A percentile compares a stretch with the other conserved stretches of the same genome.
Conservation (phyloP, 2,888 invertebrate genomes). For the Magallana nippona region DNA sequence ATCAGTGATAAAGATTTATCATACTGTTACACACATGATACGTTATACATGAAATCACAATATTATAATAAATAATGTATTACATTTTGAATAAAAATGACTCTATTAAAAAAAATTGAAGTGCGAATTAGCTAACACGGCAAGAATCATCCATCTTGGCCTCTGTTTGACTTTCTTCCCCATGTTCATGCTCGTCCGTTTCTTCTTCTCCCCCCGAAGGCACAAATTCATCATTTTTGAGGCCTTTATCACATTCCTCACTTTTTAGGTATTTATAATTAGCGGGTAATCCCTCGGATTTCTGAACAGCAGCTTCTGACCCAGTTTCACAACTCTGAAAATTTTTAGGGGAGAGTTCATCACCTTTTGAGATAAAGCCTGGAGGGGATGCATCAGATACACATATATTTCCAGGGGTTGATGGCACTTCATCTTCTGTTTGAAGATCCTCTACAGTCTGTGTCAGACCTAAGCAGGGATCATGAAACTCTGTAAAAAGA, state of each 20-base stretch:
- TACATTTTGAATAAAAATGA: too few species aligned
- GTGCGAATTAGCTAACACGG: slow-evolving; percentile 35
- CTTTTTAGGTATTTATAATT: slow-evolving; percentile 18
- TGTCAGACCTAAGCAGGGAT: slow-evolving; percentile 5
- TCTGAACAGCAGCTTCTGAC: background rate
- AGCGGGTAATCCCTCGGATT: slow-evolving; percentile 19
- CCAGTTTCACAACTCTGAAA: background rate
- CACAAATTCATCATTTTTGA: slow-evolving; percentile 11
- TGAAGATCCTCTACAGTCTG: background rate
- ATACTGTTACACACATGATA: too few species aligned
- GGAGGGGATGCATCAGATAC: background rate
- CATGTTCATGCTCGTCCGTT: background rate
- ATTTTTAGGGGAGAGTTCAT: background rate
- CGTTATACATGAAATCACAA: too few species aligned
- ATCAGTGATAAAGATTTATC: too few species aligned
- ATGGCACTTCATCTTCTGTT: background rate
- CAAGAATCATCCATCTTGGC: slow-evolving; percentile 44
- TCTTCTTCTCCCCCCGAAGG: background rate
- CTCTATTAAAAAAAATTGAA: too few species aligned
- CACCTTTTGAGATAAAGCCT: background rate
- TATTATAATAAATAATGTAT: too few species aligned
- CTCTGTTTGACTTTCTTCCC: background rate
- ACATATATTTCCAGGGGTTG: background rate
- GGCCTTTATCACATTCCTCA: slow-evolving; percentile 5
- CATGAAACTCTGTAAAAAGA: slow-evolving; percentile 45